These are phyloP conservation scores for Stichopus horrens DNA, from an alignment of 53 echinoderm and acorn worm genomes.

Conservation along the genomic window DNA sequence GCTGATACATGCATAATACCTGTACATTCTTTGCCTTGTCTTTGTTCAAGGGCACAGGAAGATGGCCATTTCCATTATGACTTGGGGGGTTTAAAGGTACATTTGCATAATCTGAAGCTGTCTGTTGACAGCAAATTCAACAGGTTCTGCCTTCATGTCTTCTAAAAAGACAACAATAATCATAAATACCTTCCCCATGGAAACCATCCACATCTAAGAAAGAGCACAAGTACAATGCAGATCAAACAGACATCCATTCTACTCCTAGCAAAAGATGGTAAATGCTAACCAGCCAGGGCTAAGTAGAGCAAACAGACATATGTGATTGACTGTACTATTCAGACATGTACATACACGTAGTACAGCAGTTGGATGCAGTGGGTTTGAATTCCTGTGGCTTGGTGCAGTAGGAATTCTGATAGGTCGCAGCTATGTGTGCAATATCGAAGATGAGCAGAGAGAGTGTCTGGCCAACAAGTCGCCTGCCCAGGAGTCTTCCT, in stretches of 20 bases:
- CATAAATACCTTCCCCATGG: neutral
- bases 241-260: neutral
- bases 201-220: neutral
- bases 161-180: neutral
- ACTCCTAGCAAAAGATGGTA: neutral
- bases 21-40: slow-evolving; percentile 35
- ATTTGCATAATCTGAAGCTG: neutral
- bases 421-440: neutral
- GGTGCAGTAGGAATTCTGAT: neutral
- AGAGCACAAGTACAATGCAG: neutral
- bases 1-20: slow-evolving; percentile 41
- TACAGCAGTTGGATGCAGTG: neutral
- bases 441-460: too few relatives aligned
- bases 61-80: slow-evolving; percentile 18
- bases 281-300: neutral
- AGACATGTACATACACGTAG: neutral
- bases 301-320: neutral
- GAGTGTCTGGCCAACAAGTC: too few relatives aligned
- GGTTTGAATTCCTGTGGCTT: neutral
- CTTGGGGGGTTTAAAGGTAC: slow-evolving; percentile 16
- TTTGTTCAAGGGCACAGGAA: slow-evolving; percentile 44
- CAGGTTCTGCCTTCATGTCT: neutral
- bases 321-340: neutral
- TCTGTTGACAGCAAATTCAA: neutral
- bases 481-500: neutral